Conservation (phyloP, 2,797 vertebrate genomes). For the Bucorvus abyssinicus region DNA sequence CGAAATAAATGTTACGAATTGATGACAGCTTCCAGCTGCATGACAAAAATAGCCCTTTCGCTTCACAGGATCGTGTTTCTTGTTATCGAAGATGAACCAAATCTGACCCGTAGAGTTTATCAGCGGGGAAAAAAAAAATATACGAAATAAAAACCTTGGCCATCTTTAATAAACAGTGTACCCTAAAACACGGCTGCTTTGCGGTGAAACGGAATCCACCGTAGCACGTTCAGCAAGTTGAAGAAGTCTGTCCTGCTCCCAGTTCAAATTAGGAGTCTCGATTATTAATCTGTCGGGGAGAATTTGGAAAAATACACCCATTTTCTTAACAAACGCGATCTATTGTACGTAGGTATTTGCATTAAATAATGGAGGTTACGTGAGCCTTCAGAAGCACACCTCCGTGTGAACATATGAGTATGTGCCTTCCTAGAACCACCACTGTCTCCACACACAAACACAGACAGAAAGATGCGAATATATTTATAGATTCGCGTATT, state of each 20-base stretch:
- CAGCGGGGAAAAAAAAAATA: not conserved
- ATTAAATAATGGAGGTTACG: not conserved
- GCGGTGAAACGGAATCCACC: not conserved
- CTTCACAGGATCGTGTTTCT: slow-evolving; percentile 71
- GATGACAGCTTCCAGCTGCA: slow-evolving; percentile 73
- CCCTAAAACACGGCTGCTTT: not conserved
- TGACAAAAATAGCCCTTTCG: slow-evolving; percentile 71
- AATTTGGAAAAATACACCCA: not conserved
- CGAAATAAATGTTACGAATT: slow-evolving; percentile 72
- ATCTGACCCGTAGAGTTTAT: slow-evolving; percentile 31
- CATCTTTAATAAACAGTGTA: not conserved
- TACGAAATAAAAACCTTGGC: not conserved
- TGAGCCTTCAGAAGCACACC: not conserved
- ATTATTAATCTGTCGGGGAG: not conserved
- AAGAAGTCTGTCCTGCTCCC: not conserved
- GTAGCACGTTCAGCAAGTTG: not conserved
- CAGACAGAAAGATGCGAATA: rapidly evolving
- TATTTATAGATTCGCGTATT: too few relatives aligned
- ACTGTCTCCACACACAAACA: not conserved
- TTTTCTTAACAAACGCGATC: not conserved
- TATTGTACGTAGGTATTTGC: not conserved
- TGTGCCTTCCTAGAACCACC: not conserved
- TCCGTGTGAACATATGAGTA: not conserved
- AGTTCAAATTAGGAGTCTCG: not conserved
- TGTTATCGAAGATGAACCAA: slow-evolving; percentile 60